Evolutionary conservation across 2,797 vertebrate genomes (phyloP).

Genomic region (Falco biarmicus): DNA sequence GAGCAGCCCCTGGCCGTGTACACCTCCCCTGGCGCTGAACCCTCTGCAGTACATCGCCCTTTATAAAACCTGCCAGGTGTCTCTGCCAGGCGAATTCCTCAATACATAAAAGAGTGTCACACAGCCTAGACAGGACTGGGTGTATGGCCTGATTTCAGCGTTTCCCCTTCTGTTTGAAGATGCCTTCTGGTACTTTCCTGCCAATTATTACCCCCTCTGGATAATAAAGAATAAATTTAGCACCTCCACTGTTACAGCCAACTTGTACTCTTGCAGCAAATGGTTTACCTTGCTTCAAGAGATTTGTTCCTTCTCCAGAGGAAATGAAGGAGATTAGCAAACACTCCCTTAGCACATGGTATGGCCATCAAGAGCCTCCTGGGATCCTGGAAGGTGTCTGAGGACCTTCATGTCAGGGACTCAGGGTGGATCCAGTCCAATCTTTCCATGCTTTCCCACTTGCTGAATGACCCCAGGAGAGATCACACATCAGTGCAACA

Average conservation of each 20-base stretch:
- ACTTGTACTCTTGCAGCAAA: background rate
- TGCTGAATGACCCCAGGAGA: background rate
- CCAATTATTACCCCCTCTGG: background rate
- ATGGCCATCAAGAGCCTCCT: background rate
- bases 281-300: background rate
- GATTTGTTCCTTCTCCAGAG: background rate
- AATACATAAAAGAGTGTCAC: background rate
- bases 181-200: background rate
- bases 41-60: background rate
- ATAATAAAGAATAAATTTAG: background rate
- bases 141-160: background rate
- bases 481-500: background rate
- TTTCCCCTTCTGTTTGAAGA: background rate
- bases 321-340: background rate
- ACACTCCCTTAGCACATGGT: background rate
- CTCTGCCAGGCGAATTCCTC: background rate
- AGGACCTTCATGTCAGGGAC: background rate
- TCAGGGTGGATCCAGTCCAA: background rate
- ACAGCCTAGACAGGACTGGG: background rate
- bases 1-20: background rate
- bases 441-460: background rate
- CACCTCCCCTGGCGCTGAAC: background rate
- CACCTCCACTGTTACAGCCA: background rate
- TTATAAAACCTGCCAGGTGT: background rate
- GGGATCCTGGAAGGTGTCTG: background rate